Percentiles rank a stretch among this genome's conserved stretches.
phyloP scores from a whole-genome alignment of 2,797 vertebrate species.

The Artibeus jamaicensis region DNA sequence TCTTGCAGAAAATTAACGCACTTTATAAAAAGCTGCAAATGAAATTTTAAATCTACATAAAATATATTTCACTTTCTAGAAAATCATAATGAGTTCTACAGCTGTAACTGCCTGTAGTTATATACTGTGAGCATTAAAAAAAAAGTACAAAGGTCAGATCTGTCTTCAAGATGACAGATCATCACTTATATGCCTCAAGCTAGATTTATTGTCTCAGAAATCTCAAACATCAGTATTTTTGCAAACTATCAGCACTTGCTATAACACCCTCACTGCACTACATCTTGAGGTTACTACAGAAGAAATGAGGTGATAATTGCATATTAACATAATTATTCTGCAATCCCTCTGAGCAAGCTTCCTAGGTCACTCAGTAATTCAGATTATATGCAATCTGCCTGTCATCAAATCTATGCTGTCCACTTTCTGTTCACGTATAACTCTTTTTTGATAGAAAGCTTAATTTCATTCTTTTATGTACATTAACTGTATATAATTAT shows the following conservation, averaged over 20 bases:
- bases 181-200: conserved; percentile 83
- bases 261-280: conserved; percentile 91
- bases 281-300: conserved; percentile 92
- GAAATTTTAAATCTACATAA: conserved; percentile 71
- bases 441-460: conserved; percentile 80
- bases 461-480: conserved; percentile 83
- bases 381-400: conserved; percentile 85
- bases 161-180: conserved; percentile 84
- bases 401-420: conserved; percentile 85
- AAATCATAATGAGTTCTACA: conserved; percentile 78
- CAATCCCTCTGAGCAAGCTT: conserved; percentile 89
- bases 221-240: conserved; percentile 88
- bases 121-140: conserved; percentile 75
- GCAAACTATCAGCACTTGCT: conserved; percentile 91
- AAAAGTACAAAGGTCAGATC: conserved; percentile 83
- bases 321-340: conserved; percentile 95
- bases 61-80: conserved; percentile 66
- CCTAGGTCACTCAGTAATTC: conserved; percentile 89
- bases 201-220: conserved; percentile 85
- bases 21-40: conserved; percentile 61
- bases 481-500: conserved; percentile 78
- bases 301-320: conserved; percentile 94
- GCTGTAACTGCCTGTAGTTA: conserved; percentile 79
- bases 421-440: conserved; percentile 87
- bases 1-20: conserved; percentile 59